phyloP scores from a whole-genome alignment of 2,797 vertebrate species.

The Acestrorhynchus altus region DNA sequence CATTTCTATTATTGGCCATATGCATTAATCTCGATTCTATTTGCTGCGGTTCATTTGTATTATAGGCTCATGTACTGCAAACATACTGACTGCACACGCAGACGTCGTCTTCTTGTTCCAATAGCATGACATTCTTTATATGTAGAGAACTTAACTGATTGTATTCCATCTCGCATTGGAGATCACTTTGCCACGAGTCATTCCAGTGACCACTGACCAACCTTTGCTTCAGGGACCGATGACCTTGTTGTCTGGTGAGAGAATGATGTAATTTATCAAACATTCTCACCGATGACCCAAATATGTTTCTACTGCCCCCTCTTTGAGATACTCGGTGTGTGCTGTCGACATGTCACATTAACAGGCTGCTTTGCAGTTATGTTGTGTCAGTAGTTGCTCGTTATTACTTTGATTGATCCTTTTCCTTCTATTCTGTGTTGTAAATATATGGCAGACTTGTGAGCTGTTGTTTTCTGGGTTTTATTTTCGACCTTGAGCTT shows the following conservation, averaged over 20 bases:
- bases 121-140: constrained; percentile 76
- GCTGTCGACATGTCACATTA: constrained; percentile 67
- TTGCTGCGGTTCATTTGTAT: constrained; percentile 67
- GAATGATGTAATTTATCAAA: constrained; percentile 42
- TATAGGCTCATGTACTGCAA: constrained; percentile 81
- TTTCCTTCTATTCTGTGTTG: constrained; percentile 72
- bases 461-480: constrained; percentile 58
- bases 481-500: constrained; percentile 42
- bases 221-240: constrained; percentile 48
- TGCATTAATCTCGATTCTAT: constrained; percentile 40
- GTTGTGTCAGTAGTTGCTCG: constrained; percentile 66
- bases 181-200: constrained; percentile 71
- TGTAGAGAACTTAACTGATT: constrained; percentile 57
- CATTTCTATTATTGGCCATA: constrained; percentile 46
- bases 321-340: constrained; percentile 51
- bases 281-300: constrained; percentile 52
- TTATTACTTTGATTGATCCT: constrained; percentile 58
- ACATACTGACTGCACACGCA: constrained; percentile 77
- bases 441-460: constrained; percentile 72
- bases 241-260: constrained; percentile 42
- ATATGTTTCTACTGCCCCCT: constrained; percentile 58
- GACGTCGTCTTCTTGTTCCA: constrained; percentile 72
- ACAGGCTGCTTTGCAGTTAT: constrained; percentile 67
- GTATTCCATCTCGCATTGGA: constrained; percentile 59
- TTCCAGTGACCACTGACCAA: constrained; percentile 39